A percentile compares a stretch with the other conserved stretches of the same genome.
These are phyloP conservation scores for Phyllotreta striolata DNA, from an alignment of 2,888 invertebrate species.

Conservation along the genomic window DNA sequence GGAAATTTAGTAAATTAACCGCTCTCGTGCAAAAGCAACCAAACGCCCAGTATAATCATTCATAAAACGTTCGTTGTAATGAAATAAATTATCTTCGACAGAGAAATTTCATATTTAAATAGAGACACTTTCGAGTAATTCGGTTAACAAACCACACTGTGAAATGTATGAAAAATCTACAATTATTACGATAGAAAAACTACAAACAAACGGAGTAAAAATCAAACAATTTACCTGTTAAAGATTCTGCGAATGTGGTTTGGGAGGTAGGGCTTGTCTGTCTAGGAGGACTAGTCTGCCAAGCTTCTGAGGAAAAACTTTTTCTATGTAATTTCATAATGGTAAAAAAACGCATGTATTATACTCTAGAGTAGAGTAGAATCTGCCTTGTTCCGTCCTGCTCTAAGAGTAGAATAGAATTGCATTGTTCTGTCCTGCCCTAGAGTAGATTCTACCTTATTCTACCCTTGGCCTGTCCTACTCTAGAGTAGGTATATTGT, in stretches of 20 bases:
- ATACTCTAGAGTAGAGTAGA: not conserved
- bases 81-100: too few species aligned
- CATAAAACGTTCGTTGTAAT: too few species aligned
- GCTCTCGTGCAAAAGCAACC: not conserved
- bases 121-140: not conserved
- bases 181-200: conserved; percentile 30
- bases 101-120: too few species aligned
- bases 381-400: too few species aligned
- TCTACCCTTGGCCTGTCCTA: too few species aligned
- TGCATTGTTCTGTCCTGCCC: too few species aligned
- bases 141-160: conserved; percentile 20
- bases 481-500: too few species aligned
- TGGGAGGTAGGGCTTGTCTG: conserved; percentile 58
- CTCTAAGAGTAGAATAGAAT: too few species aligned
- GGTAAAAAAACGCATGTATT: conserved; percentile 6
- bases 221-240: conserved; percentile 49
- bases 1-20: too few species aligned
- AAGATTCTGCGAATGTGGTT: conserved; percentile 56
- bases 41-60: too few species aligned
- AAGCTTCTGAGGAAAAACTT: conserved; percentile 53
- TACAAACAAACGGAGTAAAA: conserved; percentile 25
- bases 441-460: too few species aligned
- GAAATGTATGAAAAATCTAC: conserved; percentile 24
- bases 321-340: conserved; percentile 37
- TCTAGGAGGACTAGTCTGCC: conserved; percentile 59